Conservation (phyloP, 1,140 invertebrate genomes). For the Cylas formicarius region DNA sequence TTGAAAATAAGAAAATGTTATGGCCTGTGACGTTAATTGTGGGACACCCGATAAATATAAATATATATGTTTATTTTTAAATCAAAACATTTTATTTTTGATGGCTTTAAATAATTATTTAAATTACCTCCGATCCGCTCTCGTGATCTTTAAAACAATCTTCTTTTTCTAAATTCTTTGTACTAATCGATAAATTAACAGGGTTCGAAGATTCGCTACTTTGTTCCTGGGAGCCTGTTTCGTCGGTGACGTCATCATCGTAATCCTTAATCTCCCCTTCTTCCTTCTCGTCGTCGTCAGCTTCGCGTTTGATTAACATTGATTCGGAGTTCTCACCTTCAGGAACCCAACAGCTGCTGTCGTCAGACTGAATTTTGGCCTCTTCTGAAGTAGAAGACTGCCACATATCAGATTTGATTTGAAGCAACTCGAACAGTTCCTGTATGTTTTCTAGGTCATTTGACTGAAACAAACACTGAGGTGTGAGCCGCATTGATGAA, state of each 20-base stretch:
- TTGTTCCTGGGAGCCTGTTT: constrained; percentile 26
- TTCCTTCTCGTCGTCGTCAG: constrained; percentile 40
- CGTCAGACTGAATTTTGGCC: constrained; percentile 47
- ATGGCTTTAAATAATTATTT: too few relatives aligned
- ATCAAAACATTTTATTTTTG: constrained; percentile 1
- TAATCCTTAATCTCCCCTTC: constrained; percentile 40
- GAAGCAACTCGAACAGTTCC: constrained; percentile 70
- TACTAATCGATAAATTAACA: constrained; percentile 64
- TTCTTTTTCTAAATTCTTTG: constrained; percentile 39
- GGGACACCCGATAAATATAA: too few relatives aligned
- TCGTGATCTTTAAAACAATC: constrained; percentile 31
- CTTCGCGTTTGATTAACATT: constrained; percentile 56
- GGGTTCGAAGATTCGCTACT: constrained; percentile 52
- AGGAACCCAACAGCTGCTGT: constrained; percentile 50
- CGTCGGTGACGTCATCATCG: constrained; percentile 30
- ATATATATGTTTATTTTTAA: neutral
- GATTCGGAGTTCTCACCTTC: constrained; percentile 49
- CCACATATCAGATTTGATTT: constrained; percentile 74
- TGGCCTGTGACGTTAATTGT: too few relatives aligned
- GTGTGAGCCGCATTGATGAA: too few relatives aligned
- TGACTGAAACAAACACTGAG: too few relatives aligned
- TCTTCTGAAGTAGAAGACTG: constrained; percentile 45
- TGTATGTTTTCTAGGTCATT: constrained; percentile 71
- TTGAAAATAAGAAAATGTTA: too few relatives aligned
- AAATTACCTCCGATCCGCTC: constrained; percentile 29